Conservation (phyloP, 1,140 invertebrate genomes). For the Manduca sexta region DNA sequence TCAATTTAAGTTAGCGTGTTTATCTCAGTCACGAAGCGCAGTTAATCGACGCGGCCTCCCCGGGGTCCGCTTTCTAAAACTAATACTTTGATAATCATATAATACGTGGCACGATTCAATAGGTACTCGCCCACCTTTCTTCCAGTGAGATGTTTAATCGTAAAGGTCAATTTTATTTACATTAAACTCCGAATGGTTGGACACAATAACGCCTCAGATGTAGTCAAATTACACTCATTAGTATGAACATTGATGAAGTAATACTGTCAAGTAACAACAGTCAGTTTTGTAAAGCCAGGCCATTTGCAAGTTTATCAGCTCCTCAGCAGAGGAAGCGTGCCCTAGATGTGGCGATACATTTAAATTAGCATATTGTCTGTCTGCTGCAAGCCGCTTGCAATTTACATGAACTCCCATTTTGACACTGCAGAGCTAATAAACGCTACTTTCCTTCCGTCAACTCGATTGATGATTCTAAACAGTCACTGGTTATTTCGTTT, state of each 20-base stretch:
- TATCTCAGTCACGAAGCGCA: constrained; percentile 13
- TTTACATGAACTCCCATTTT: constrained; percentile 24
- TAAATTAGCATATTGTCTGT: constrained; percentile 32
- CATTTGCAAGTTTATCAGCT: constrained; percentile 52
- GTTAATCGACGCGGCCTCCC: constrained; percentile 28
- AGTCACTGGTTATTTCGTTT: neutral
- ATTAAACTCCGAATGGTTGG: too few species aligned
- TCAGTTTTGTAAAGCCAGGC: constrained; percentile 5
- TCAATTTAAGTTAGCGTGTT: constrained; percentile 28
- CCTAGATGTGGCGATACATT: constrained; percentile 34
- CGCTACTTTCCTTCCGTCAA: neutral
- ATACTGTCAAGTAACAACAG: neutral
- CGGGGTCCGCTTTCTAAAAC: constrained; percentile 26
- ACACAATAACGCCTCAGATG: too few species aligned
- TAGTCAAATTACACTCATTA: neutral
- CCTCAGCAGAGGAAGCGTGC: constrained; percentile 43
- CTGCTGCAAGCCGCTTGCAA: constrained; percentile 10
- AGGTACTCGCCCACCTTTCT: too few species aligned
- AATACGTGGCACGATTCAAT: too few species aligned
- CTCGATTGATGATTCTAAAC: neutral
- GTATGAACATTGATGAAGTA: neutral
- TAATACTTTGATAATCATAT: constrained; percentile 2
- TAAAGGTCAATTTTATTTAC: too few species aligned
- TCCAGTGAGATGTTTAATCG: too few species aligned
- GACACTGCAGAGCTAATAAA: constrained; percentile 3